Conservation (phyloP, 35 echinoderm and acorn worm species). For the Ophioderma brevispina region DNA sequence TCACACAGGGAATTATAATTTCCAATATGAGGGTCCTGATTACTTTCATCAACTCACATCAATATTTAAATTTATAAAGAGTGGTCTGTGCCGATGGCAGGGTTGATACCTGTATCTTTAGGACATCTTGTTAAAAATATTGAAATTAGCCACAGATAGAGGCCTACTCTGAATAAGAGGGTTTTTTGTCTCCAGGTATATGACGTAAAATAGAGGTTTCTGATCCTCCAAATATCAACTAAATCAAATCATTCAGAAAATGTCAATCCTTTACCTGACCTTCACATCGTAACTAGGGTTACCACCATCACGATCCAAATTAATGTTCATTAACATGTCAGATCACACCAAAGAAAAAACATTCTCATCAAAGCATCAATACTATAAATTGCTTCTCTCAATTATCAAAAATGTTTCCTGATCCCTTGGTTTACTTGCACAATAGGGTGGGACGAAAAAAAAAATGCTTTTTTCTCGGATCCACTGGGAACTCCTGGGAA, state of each 20-base stretch:
- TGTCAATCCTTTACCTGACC: neutral
- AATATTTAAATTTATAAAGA: neutral
- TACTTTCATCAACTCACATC: neutral
- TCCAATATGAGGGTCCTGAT: neutral
- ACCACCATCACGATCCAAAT: neutral
- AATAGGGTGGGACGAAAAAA: no score
- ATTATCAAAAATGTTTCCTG: neutral
- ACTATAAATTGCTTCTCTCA: neutral
- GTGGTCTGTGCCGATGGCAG: neutral
- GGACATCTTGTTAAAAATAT: neutral
- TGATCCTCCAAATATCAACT: conserved; percentile 12
- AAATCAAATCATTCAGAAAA: neutral
- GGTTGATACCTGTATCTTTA: neutral
- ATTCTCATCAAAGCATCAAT: neutral
- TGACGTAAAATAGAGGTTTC: neutral
- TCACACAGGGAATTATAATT: neutral
- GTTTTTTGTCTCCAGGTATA: conserved; percentile 25
- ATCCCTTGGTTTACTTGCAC: neutral
- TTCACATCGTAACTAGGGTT: neutral
- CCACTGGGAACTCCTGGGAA: no score
- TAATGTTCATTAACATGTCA: neutral
- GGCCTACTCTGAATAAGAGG: conserved; percentile 6
- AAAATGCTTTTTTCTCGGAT: no score
- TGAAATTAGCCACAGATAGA: conserved; percentile 7
- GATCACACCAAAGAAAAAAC: neutral